A percentile compares a stretch with the other conserved stretches of the same genome.
Evolutionary conservation across 2,888 invertebrate genomes (phyloP).

Genomic region (Petrophora chlorosata): DNA sequence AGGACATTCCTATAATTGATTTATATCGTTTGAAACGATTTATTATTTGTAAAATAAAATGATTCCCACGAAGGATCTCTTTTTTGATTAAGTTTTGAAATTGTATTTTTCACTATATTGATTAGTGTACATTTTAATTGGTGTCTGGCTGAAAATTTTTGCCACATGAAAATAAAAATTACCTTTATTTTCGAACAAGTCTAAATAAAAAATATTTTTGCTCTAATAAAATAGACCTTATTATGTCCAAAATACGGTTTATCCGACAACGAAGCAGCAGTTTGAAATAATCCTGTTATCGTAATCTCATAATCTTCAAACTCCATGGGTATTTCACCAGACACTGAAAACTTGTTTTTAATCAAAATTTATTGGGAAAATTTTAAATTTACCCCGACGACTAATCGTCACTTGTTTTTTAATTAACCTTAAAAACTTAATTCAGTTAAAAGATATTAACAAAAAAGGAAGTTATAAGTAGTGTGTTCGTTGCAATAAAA

Average conservation of each 20-base stretch:
- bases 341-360: conserved; percentile 14
- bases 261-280: too few species aligned
- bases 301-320: too few species aligned
- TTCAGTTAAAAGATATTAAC: conserved; percentile 23
- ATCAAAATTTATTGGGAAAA: conserved; percentile 57
- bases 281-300: too few species aligned
- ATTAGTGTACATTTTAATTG: background rate
- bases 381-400: conserved; percentile 58
- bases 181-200: too few species aligned
- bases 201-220: too few species aligned
- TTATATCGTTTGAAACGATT: conserved; percentile 34
- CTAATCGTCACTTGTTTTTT: conserved; percentile 29
- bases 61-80: conserved; percentile 65
- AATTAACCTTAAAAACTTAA: too few species aligned
- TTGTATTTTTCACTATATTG: conserved; percentile 30
- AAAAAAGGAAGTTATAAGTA: too few species aligned
- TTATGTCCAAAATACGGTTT: too few species aligned
- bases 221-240: too few species aligned
- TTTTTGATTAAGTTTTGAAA: conserved; percentile 61
- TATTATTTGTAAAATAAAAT: conserved; percentile 44
- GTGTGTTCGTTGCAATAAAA: conserved; percentile 7
- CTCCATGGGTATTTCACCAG: conserved; percentile 37
- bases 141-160: background rate
- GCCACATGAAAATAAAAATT: background rate
- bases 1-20: conserved; percentile 15